Conservation (phyloP, 2,888 invertebrate species). For the Drosophila paucipuncta region DNA sequence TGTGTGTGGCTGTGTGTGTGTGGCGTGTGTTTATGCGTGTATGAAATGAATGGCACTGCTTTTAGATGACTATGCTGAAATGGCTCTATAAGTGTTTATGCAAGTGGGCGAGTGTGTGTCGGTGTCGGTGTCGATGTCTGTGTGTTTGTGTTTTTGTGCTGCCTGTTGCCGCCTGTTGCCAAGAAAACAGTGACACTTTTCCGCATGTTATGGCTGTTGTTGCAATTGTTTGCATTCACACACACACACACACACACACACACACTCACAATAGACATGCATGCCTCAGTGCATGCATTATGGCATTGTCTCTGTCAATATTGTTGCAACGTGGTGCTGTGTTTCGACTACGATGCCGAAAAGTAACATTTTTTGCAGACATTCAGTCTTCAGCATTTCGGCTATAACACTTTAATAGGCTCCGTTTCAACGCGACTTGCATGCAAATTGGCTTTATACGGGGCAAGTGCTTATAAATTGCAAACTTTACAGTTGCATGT, state of each 20-base stretch:
- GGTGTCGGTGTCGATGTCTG: slow-evolving; percentile 6
- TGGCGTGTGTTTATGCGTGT: slow-evolving; percentile 8
- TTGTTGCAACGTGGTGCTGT: slow-evolving; percentile 64
- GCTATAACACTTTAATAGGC: slow-evolving; percentile 59
- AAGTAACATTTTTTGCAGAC: slow-evolving; percentile 71
- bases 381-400: slow-evolving; percentile 50
- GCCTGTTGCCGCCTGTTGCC: slow-evolving; percentile 60
- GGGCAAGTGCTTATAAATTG: slow-evolving; percentile 37
- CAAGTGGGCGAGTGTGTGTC: slow-evolving; percentile 54
- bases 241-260: slow-evolving; percentile 26
- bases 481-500: slow-evolving; percentile 48
- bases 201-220: slow-evolving; percentile 78
- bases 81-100: slow-evolving; percentile 77
- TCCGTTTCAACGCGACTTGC: slow-evolving; percentile 23
- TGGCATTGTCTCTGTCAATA: slow-evolving; percentile 78
- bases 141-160: slow-evolving; percentile 22
- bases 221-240: slow-evolving; percentile 69
- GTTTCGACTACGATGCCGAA: slow-evolving; percentile 32
- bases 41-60: slow-evolving; percentile 65
- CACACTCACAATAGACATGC: slow-evolving; percentile 24
- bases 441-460: slow-evolving; percentile 42
- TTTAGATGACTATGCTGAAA: slow-evolving; percentile 76
- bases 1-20: not conserved
- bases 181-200: slow-evolving; percentile 76
- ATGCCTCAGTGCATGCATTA: slow-evolving; percentile 64